Conservation (phyloP, 2,797 vertebrate species). For the Chrosomus eos region DNA sequence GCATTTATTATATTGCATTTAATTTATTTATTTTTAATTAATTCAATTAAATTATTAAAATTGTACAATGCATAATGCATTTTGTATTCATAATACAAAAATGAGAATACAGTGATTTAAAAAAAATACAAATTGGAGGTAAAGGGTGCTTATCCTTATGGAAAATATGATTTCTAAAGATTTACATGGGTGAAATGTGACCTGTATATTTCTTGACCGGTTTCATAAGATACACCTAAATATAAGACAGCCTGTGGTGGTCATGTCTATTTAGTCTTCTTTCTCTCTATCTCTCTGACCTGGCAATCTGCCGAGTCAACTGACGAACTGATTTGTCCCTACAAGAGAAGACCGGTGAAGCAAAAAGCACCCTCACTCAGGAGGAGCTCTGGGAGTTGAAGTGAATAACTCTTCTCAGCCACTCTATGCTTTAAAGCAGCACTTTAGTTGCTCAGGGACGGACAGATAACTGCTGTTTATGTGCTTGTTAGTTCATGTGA, state of each 20-base stretch:
- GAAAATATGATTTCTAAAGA: not conserved
- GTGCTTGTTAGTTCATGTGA: conserved; percentile 58
- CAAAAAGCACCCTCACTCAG: conserved; percentile 30
- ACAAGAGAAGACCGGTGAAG: conserved; percentile 38
- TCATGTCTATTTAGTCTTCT: conserved; percentile 23
- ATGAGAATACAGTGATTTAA: not conserved
- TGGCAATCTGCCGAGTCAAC: conserved; percentile 40
- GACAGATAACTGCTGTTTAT: conserved; percentile 60
- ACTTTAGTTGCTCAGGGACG: conserved; percentile 58
- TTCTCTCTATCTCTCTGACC: not conserved
- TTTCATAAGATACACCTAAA: conserved; percentile 2
- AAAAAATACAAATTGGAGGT: not conserved
- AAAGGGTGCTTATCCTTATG: not conserved
- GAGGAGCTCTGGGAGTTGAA: conserved; percentile 45
- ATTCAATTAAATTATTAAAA: not conserved
- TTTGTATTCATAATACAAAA: not conserved
- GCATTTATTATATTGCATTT: not conserved
- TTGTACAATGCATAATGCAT: too few relatives aligned
- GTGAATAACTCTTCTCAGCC: conserved; percentile 46
- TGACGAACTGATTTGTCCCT: conserved; percentile 40
- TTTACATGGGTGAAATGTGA: not conserved
- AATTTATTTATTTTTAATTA: not conserved
- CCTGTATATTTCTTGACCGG: conserved; percentile 19
- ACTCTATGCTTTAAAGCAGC: conserved; percentile 55
- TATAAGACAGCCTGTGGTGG: not conserved